phyloP scores from a whole-genome alignment of 2,797 vertebrate genomes.

The Phrynocephalus guinanensis region DNA sequence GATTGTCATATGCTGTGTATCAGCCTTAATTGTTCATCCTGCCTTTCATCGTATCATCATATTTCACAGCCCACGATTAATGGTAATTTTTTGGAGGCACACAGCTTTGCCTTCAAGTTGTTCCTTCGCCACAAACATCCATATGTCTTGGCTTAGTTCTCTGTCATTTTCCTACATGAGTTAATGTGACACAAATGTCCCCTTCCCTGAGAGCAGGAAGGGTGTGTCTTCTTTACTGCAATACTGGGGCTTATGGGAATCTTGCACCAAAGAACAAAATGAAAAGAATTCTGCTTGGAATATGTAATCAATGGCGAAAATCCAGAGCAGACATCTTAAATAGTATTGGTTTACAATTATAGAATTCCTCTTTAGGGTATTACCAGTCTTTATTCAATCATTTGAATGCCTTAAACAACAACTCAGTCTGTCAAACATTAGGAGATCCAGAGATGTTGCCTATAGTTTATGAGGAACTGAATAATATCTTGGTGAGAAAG shows the following conservation, averaged over 20 bases:
- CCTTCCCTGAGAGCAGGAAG: background rate
- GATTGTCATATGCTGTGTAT: slow-evolving; percentile 59
- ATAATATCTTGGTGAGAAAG: background rate
- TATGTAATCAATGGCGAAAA: background rate
- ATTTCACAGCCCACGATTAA: slow-evolving; percentile 45
- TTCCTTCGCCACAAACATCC: slow-evolving; percentile 30
- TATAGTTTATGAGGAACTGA: background rate
- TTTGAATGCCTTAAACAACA: background rate
- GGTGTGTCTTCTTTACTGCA: slow-evolving; percentile 43
- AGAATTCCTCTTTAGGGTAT: slow-evolving; percentile 9
- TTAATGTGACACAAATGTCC: background rate
- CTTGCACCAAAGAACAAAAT: slow-evolving; percentile 32
- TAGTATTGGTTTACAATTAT: slow-evolving; percentile 3
- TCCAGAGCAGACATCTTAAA: slow-evolving; percentile 3
- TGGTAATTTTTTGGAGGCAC: slow-evolving; percentile 39
- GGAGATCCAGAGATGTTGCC: background rate
- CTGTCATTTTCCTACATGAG: slow-evolving; percentile 39
- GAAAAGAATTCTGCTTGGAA: slow-evolving; percentile 33
- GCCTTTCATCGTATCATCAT: slow-evolving; percentile 61
- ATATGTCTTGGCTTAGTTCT: slow-evolving; percentile 26
- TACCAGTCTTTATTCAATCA: slow-evolving; percentile 5
- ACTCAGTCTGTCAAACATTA: background rate
- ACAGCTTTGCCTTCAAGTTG: slow-evolving; percentile 40
- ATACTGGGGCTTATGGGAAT: background rate
- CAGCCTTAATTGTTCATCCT: slow-evolving; percentile 55